These are phyloP conservation scores for Acanthurus tractus DNA, from an alignment of 2,797 vertebrate genomes.

Conservation along the genomic window DNA sequence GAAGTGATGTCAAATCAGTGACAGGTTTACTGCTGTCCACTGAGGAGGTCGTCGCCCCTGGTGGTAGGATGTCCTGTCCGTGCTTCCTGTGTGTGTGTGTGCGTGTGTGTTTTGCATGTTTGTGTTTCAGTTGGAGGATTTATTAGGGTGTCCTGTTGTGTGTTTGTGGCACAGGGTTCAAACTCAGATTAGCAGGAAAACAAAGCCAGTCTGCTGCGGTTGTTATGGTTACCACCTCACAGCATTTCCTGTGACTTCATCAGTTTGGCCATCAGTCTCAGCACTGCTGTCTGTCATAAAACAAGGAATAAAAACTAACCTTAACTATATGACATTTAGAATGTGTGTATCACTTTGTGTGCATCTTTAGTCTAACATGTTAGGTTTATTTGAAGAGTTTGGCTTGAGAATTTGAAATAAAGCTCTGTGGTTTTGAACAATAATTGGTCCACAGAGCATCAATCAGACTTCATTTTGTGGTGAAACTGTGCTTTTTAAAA, in stretches of 20 bases:
- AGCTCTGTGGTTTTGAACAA: too few relatives aligned
- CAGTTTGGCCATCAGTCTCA: too few relatives aligned
- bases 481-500: too few relatives aligned
- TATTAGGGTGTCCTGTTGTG: constrained; percentile 16
- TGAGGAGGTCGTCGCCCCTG: constrained; percentile 29
- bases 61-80: constrained; percentile 52
- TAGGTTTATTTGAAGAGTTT: too few relatives aligned
- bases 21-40: constrained; percentile 10
- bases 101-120: not conserved
- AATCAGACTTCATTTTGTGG: too few relatives aligned
- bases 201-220: constrained; percentile 1
- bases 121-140: constrained; percentile 3
- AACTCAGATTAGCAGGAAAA: constrained; percentile 35
- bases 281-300: too few relatives aligned
- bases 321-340: too few relatives aligned
- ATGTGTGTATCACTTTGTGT: too few relatives aligned
- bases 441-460: too few relatives aligned
- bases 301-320: too few relatives aligned
- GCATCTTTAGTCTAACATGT: too few relatives aligned
- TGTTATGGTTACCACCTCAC: constrained; percentile 12
- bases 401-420: too few relatives aligned
- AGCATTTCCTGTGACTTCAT: not conserved
- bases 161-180: constrained; percentile 21
- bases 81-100: constrained; percentile 37
- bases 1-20: constrained; percentile 39